A percentile compares a stretch with the other conserved stretches of the same genome.
These are phyloP conservation scores for Agapornis roseicollis DNA, from an alignment of 2,113 vertebrate genomes.

Conservation along the genomic window DNA sequence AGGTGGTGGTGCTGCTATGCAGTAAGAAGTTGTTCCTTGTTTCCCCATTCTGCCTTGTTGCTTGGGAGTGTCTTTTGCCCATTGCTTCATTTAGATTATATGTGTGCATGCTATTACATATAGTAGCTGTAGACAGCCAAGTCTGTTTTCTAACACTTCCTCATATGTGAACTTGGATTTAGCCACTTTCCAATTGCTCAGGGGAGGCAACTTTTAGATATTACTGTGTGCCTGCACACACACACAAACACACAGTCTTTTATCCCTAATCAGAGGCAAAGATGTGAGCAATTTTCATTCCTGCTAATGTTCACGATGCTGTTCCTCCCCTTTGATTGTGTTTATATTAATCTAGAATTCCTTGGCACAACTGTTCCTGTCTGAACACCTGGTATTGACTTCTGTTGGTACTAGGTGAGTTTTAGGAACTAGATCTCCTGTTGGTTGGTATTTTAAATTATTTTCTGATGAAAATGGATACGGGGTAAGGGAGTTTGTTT, in stretches of 20 bases:
- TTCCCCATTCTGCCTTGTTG: neutral
- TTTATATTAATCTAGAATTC: neutral
- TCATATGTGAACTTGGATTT: neutral
- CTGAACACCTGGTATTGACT: neutral
- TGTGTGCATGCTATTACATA: neutral
- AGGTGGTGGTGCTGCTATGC: neutral
- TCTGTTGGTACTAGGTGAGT: neutral
- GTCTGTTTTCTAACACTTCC: neutral
- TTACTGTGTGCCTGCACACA: neutral
- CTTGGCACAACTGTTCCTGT: neutral
- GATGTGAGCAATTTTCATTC: neutral
- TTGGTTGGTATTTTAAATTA: neutral
- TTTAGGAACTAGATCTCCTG: neutral
- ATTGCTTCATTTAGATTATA: neutral
- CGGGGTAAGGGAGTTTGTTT: neutral
- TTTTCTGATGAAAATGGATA: neutral
- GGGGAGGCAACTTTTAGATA: neutral
- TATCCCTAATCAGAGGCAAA: neutral
- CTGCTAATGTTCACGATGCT: neutral
- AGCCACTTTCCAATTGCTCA: neutral
- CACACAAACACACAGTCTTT: neutral
- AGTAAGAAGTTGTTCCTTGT: neutral
- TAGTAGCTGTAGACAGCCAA: neutral
- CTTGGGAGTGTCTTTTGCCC: neutral
- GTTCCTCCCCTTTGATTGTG: neutral